Conservation (phyloP, 2,888 invertebrate species). For the Malthinus seriepunctatus region DNA sequence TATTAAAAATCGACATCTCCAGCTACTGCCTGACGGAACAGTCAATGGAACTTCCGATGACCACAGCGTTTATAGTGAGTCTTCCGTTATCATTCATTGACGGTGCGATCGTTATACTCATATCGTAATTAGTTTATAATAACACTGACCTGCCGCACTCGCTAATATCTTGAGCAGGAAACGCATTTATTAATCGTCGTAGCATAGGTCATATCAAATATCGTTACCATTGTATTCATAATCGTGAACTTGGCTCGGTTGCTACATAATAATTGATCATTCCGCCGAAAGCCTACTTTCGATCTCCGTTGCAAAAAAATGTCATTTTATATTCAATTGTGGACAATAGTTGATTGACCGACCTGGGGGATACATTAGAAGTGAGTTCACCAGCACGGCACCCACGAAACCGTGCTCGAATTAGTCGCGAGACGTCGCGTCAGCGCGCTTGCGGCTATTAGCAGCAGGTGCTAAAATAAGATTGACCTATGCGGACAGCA, state of each 20-base stretch:
- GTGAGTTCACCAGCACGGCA: conserved; percentile 34
- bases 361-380: conserved; percentile 24
- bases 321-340: neutral
- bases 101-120: conserved; percentile 13
- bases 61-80: conserved; percentile 85
- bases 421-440: conserved; percentile 37
- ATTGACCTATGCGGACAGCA: conserved; percentile 49
- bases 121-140: conserved; percentile 13
- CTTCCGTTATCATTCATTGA: conserved; percentile 20
- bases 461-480: conserved; percentile 53
- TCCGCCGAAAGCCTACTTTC: neutral
- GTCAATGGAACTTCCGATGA: conserved; percentile 83
- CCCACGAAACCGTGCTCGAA: conserved; percentile 36
- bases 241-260: too few relatives aligned
- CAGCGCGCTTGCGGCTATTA: conserved; percentile 38
- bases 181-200: conserved; percentile 14
- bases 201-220: conserved; percentile 15
- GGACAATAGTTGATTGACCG: conserved; percentile 29
- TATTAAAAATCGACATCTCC: conserved; percentile 81
- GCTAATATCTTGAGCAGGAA: conserved; percentile 15
- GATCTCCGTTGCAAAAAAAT: neutral
- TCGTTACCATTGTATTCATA: too few relatives aligned
- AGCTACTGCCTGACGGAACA: conserved; percentile 81
- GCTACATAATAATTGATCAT: too few relatives aligned
- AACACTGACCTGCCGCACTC: conserved; percentile 34